These are phyloP conservation scores for Merluccius polli DNA, from an alignment of 2,797 vertebrate species.

Conservation along the genomic window DNA sequence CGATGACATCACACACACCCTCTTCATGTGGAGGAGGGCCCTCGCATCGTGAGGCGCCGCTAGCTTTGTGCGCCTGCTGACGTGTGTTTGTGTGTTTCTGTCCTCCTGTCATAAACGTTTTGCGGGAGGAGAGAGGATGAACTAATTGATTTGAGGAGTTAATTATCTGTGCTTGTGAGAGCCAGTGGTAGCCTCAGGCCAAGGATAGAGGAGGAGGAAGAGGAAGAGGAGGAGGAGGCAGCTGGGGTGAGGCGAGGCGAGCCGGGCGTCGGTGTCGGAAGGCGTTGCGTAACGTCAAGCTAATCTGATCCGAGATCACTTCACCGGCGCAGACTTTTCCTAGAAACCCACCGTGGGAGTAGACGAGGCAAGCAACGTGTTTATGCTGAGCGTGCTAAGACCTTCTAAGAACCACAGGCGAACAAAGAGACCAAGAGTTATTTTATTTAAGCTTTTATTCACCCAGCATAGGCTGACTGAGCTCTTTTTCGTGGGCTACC, in stretches of 20 bases:
- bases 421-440: background rate
- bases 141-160: background rate
- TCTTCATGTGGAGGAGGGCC: background rate
- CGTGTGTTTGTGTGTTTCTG: background rate
- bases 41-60: background rate
- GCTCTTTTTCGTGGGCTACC: background rate
- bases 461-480: background rate
- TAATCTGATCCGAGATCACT: background rate
- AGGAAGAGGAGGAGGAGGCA: background rate
- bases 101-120: background rate
- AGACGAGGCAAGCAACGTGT: too few relatives aligned
- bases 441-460: background rate
- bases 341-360: background rate
- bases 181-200: background rate
- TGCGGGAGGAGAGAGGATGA: background rate
- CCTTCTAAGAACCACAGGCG: background rate
- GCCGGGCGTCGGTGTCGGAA: background rate
- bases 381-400: background rate
- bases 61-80: too few relatives aligned
- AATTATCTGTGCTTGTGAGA: background rate
- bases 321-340: background rate
- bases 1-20: conserved; percentile 11
- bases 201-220: background rate
- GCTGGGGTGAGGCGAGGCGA: background rate
- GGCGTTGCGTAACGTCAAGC: background rate